Base-by-base conservation (phyloP, 1,140 invertebrate species). In the Drosophila bocki region DNA sequence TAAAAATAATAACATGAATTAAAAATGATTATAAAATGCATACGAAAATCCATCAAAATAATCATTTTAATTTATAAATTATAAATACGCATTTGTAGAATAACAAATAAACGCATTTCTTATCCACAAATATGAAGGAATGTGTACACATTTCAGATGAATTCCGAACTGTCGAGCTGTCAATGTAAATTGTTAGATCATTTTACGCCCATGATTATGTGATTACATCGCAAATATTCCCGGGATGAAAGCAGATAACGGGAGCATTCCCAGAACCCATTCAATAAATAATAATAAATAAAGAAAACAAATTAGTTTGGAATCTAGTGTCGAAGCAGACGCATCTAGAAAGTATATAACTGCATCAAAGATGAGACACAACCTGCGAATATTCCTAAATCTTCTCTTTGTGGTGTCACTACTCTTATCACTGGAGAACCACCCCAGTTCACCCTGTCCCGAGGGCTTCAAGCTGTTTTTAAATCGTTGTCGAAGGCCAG, bases 401-500 rank as follows among this genome's bases (percentile, higher is more conserved):
- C 26, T 60, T 0, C 22, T 72, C 3, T 33, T 39, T 15, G 11
- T 17, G 26, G 6, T 53, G 15, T 6, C 33, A 0, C 33, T 39
- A 1, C 48, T 15, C n/a, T 26, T 56, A 6, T 56, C 53, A 39
- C 7, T 56, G 53, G 53, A 56, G 9, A 39, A 22, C 8, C 13
- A 15, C 1, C 50, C 11, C 0, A 35, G 32, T 19, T 35, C 0
- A 2, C 19, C 35, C 35, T 56, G 53, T 39, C 53, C 19, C 4
- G 19, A 11, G 12, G 69, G 65, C 1, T 54, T 44, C 6, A 7
- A 56, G 17, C 11, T 56, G 22, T 71, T 32, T 13, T 12, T 47
- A 1, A 15, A 29, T 11, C 67, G 39, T 1, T 70, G 67, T 33
- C 65, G 67, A 17, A 70, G 7, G 9, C 48, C 48, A 37, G 67